Evolutionary conservation across 2,113 vertebrate species (phyloP), one percentile per base, ranked within the genome.

Genomic region (Electrona antarctica): DNA sequence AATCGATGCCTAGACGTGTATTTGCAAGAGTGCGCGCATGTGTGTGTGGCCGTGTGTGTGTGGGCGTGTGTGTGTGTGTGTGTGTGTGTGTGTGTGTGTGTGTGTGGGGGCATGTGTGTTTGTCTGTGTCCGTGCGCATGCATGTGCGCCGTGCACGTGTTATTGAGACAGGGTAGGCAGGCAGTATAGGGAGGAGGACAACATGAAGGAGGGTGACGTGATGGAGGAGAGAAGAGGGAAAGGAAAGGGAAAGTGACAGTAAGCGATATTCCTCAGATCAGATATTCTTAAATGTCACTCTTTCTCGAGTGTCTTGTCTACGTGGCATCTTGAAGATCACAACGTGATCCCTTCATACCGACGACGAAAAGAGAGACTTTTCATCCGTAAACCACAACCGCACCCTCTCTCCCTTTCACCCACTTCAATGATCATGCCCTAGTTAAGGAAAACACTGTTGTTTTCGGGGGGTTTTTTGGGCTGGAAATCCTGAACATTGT

Each of bases 271-370:
- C 79, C 73, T 91, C 79, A 83, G 70, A 92, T 92, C 89, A 87
- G 83, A 93, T 92, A 91, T 86, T 85, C 85, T 75, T 88, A 91
- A 92, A 92, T 91, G 88, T 91, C 91, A 92, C 82, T 11, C 41
- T 85, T 85, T 75, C 82, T 81, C 75, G 78, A 87, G 79, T 81
- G 79, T 79, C 81, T 89, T 89, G 76, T 73, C 33, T 28, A 60
- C 28, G 28, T 60, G 73, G 61, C 60, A 69, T 47, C 56, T 69
- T 58, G 80, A 85, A 85, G 85, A 86, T 73, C 84, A 83, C 87
- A 57, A 52, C 52, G 50, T 67, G 12, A 55, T 77, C 57, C 54
- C 72, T 73, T 51, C 69, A 62, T 67, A 69, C 72, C 41, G 59
- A 41, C 71, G 67, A 60, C 63, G 79, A 67, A 74, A 67, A 81